Conservation (phyloP, 2,888 invertebrate genomes). For the Xylocampa areola region DNA sequence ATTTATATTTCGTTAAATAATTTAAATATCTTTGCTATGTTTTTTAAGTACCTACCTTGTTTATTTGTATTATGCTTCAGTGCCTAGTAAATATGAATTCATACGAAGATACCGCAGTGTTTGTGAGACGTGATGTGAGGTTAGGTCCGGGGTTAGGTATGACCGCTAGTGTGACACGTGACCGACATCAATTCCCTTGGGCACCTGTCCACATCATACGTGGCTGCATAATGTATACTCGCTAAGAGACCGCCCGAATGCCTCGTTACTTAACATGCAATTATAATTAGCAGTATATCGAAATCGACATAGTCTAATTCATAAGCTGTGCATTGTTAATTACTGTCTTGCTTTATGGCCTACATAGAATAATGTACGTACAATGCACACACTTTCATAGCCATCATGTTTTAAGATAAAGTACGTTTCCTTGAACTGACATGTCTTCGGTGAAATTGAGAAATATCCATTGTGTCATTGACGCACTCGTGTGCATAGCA, state of each 20-base stretch:
- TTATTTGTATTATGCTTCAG: neutral
- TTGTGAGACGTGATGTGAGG: constrained; percentile 26
- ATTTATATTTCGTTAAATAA: no score
- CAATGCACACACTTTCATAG: no score
- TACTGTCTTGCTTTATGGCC: neutral
- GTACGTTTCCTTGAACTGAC: neutral
- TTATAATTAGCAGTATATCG: constrained; percentile 24
- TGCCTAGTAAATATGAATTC: constrained; percentile 6
- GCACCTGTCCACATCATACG: constrained; percentile 32
- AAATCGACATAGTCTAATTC: no score
- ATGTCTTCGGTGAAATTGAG: neutral
- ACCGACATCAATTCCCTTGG: constrained; percentile 41
- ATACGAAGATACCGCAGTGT: constrained; percentile 18
- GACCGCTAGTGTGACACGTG: constrained; percentile 35
- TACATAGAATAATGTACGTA: no score
- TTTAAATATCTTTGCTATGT: neutral
- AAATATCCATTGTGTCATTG: constrained; percentile 4
- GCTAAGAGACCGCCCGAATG: constrained; percentile 21
- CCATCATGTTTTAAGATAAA: neutral
- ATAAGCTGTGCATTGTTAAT: neutral
- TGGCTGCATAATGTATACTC: constrained; percentile 45
- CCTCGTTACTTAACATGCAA: constrained; percentile 43
- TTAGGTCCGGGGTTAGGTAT: constrained; percentile 34
- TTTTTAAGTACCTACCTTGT: neutral
- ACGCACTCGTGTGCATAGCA: neutral